phyloP scores from a whole-genome alignment of 1,140 invertebrate species.

The Phocides pigmalion region DNA sequence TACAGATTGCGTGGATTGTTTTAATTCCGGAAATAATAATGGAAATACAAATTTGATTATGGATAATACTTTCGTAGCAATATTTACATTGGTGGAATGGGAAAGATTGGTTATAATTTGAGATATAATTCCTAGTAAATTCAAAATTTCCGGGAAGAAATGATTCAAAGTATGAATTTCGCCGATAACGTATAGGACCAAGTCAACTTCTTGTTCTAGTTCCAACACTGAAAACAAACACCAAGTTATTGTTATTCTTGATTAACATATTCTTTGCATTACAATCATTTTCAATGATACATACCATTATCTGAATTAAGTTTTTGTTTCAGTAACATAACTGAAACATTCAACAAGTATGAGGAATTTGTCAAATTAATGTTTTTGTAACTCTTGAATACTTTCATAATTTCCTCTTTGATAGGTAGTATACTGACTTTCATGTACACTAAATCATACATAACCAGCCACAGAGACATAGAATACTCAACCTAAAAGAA shows the following conservation, averaged over 20 bases:
- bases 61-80: conserved; percentile 38
- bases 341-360: conserved; percentile 30
- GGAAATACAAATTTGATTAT: conserved; percentile 43
- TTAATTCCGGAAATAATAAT: conserved; percentile 26
- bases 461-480: conserved; percentile 45
- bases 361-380: conserved; percentile 10
- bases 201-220: conserved; percentile 41
- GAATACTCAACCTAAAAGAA: conserved; percentile 43
- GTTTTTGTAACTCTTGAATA: conserved; percentile 25
- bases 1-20: conserved; percentile 36
- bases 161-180: conserved; percentile 8
- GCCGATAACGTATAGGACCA: conserved; percentile 30
- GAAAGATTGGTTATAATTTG: conserved; percentile 20
- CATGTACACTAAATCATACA: conserved; percentile 42
- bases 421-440: conserved; percentile 31
- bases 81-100: conserved; percentile 30
- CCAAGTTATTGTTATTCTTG: background rate
- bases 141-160: conserved; percentile 16
- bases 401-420: conserved; percentile 40
- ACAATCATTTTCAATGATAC: background rate
- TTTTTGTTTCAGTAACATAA: conserved; percentile 45
- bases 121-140: conserved; percentile 11
- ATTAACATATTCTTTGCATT: background rate
- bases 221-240: conserved; percentile 39
- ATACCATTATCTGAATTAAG: conserved; percentile 27